A percentile compares a stretch with the other conserved stretches of the same genome.
These are phyloP conservation scores for Nothobranchius furzeri DNA, from an alignment of 2,113 vertebrate species.

Conservation along the genomic window DNA sequence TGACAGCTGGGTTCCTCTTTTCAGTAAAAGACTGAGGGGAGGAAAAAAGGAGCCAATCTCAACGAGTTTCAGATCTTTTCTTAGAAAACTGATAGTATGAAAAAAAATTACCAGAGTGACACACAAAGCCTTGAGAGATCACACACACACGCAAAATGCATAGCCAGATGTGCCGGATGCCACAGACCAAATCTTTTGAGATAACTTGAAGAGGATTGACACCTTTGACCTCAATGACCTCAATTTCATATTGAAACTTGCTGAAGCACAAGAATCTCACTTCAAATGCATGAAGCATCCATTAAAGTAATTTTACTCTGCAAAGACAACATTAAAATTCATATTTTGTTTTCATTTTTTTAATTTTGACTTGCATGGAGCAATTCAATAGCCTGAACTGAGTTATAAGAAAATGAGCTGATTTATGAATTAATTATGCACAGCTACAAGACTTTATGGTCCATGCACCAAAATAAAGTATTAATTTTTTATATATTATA, in stretches of 20 bases:
- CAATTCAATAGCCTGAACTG: background rate
- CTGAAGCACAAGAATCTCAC: too few species aligned
- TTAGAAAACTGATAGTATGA: slow-evolving; percentile 56
- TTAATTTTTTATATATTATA: background rate
- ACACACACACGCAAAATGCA: slow-evolving; percentile 28
- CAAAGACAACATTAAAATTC: background rate
- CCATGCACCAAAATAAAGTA: background rate
- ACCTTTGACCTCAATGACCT: slow-evolving; percentile 8
- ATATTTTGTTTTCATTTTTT: slow-evolving; percentile 9
- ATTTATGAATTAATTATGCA: slow-evolving; percentile 3
- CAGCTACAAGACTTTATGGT: background rate
- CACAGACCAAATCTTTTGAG: too few species aligned
- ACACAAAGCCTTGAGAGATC: slow-evolving; percentile 48
- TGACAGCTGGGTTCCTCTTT: slow-evolving; percentile 42
- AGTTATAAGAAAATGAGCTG: background rate
- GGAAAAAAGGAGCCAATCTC: slow-evolving; percentile 12
- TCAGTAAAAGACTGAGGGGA: slow-evolving; percentile 24
- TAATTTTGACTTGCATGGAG: background rate
- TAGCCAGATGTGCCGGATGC: slow-evolving; percentile 34
- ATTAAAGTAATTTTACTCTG: background rate
- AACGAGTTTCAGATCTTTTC: slow-evolving; percentile 59
- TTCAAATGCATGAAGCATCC: background rate
- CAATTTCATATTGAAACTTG: too few species aligned
- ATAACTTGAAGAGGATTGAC: slow-evolving; percentile 2
- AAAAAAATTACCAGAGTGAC: slow-evolving; percentile 29